Base-by-base conservation (phyloP, 2,797 vertebrate genomes). In the Coccyzus lansbergi region DNA sequence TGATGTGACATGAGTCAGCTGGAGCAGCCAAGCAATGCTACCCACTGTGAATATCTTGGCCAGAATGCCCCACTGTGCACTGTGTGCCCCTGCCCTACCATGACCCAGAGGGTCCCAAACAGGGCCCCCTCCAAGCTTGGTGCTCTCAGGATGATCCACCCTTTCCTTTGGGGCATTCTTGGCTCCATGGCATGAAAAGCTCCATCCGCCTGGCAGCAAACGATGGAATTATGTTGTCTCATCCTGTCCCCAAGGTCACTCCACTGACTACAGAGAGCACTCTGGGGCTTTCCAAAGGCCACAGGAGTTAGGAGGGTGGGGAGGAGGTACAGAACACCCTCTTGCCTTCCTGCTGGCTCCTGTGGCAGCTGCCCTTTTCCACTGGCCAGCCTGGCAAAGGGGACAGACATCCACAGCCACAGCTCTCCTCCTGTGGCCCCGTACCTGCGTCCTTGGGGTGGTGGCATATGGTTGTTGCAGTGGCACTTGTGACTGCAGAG, bases 51-150 rank as follows among this genome's bases (percentile, higher is more conserved):
- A 24, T 8, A 88, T 38, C 44, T 56, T 5, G 2, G 51, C 17
- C 20, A 15, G 71, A 19, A 4, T 8, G 12, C n/a, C 58, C 7
- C n/a, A 20, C 78, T 56, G 72, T 9, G 14, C 28, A 9, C 55
- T 0, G 0, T 7, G 15, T 0, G 0, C 15, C 75, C 25, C 53
- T 40, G 33, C 25, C 51, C 48, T 0, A 0, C 44, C 24, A 6
- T 38, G 46, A 19, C 51, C 62, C 6, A 10, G 31, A 19, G 65
- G 21, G 42, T 60, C 60, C 33, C 12, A 38, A 25, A 44, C 49
- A 68, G 46, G 26, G 19, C 42, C 2, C 15, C 18, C 46, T 34
- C 1, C n/a, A 0, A 25, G 38, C 31, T 0, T 0, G 1, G 58
- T 3, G 6, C 25, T 36, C 60, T 71, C 2, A 1, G 59, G 18